Evolutionary conservation across 2,888 invertebrate genomes (phyloP).

Genomic region (Serrognathus titanus): DNA sequence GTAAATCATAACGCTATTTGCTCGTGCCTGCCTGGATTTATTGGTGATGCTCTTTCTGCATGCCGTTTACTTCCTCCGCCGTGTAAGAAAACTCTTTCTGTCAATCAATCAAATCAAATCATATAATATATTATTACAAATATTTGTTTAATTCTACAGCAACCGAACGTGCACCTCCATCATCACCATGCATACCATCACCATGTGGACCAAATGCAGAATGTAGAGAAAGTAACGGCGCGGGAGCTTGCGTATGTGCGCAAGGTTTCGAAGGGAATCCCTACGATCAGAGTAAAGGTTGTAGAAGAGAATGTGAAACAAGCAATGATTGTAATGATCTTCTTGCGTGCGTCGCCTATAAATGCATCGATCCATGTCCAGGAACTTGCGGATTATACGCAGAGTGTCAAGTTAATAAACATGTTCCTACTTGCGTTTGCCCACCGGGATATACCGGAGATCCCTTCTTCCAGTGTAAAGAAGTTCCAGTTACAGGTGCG

Average conservation of each 20-base stretch:
- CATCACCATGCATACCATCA: constrained; percentile 77
- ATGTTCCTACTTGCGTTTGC: constrained; percentile 75
- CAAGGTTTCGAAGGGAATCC: constrained; percentile 80
- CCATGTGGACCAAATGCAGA: constrained; percentile 85
- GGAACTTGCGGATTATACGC: constrained; percentile 80
- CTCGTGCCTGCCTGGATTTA: constrained; percentile 77
- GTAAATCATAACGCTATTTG: constrained; percentile 80
- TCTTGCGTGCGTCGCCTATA: constrained; percentile 74
- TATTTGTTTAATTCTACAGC: constrained; percentile 46
- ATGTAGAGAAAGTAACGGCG: constrained; percentile 76
- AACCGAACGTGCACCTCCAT: constrained; percentile 60
- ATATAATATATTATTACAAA: neutral
- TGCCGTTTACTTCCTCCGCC: constrained; percentile 50
- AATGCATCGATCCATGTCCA: constrained; percentile 82
- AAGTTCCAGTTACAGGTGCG: constrained; percentile 47
- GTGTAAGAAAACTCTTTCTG: constrained; percentile 38
- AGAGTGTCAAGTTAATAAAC: constrained; percentile 73
- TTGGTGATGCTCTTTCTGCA: constrained; percentile 68
- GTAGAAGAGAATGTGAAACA: constrained; percentile 73
- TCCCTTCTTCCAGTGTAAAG: constrained; percentile 74
- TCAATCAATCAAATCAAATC: neutral
- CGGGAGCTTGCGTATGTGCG: constrained; percentile 81
- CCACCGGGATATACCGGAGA: constrained; percentile 74
- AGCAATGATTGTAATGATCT: constrained; percentile 72
- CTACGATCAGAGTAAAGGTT: constrained; percentile 65